These are phyloP conservation scores for Habrosyne pyritoides DNA, from an alignment of 2,888 invertebrate genomes.

Conservation along the genomic window DNA sequence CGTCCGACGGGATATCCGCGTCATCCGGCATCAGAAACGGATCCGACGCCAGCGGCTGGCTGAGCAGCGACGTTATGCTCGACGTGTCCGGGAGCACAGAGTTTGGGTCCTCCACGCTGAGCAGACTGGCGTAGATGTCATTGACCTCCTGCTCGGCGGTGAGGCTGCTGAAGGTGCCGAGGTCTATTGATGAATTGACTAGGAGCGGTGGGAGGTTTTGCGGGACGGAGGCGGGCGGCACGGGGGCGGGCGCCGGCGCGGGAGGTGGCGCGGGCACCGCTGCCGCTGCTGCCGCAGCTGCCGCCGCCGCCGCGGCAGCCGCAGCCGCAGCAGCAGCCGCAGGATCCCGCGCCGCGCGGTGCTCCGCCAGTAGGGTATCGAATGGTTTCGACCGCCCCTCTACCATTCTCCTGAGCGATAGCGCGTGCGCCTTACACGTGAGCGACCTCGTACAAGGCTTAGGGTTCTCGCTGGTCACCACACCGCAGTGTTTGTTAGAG, in stretches of 20 bases:
- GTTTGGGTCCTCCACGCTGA: slow-evolving; percentile 65
- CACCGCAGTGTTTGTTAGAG: slow-evolving; percentile 93
- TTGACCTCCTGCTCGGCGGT: slow-evolving; percentile 72
- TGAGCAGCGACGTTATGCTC: slow-evolving; percentile 64
- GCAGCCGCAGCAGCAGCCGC: slow-evolving; percentile 43
- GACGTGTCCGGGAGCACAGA: slow-evolving; percentile 65
- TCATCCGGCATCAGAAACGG: slow-evolving; percentile 63
- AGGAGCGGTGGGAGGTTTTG: slow-evolving; percentile 62
- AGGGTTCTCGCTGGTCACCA: slow-evolving; percentile 86
- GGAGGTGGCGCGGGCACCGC: slow-evolving; percentile 19
- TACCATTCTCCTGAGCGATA: slow-evolving; percentile 88
- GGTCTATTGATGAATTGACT: slow-evolving; percentile 67
- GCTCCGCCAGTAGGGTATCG: slow-evolving; percentile 89
- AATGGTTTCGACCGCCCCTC: slow-evolving; percentile 88
- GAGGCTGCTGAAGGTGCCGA: slow-evolving; percentile 62
- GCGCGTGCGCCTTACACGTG: slow-evolving; percentile 87
- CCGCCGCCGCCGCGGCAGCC: slow-evolving; percentile 23
- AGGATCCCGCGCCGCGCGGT: slow-evolving; percentile 86
- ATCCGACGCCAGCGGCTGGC: slow-evolving; percentile 59
- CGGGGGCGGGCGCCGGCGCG: slow-evolving; percentile 23
- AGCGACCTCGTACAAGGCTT: slow-evolving; percentile 91
- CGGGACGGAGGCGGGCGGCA: slow-evolving; percentile 30
- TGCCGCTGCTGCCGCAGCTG: slow-evolving; percentile 12
- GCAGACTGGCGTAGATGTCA: slow-evolving; percentile 70
- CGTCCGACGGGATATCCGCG: slow-evolving; percentile 48